Base-by-base conservation (phyloP, 1,140 invertebrate genomes). In the Zaprionus lachaisei region DNA sequence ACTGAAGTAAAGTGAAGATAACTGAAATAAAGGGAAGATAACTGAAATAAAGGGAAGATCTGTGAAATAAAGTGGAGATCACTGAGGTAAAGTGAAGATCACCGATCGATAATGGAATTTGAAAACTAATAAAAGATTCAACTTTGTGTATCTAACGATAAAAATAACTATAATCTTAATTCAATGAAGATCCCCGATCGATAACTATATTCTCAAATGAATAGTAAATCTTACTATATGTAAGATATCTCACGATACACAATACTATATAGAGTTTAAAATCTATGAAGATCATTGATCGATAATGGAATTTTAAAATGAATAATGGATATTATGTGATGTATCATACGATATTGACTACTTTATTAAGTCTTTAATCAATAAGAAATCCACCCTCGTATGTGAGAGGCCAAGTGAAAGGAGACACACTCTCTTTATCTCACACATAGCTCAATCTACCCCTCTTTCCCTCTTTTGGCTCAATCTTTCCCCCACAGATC, bases 371-470 rank as follows among this genome's bases (percentile, higher is more conserved):
- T 34, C 9, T 34, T 9, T 11, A 7, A 31, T 31, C 28, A 31
- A 11, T 47, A 17, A 9, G 41, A 47, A 47, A 17, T 47, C 41
- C 7, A 9, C 71, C 66, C 65, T 67, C 64, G 58, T n/a, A 28
- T 22, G 64, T 67, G 65, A 62, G 71, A 38, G 31, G 64, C 37
- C 47, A 68, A 68, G 71, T 73, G 65, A 73, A 73, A 73, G 71
- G 65, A 73, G 31, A 28, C 20, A 28, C 34, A 38, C 9, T 15
- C 51, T 37, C 22, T 58, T 24, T 24, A 44, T 55, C 31, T 64
- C 31, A 34, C 9, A 11, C 31, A 11, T 34, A 34, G 9, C 31
- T 11, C 9, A 34, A 7, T 22, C 47, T 24, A 22, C 7, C 20
- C 9, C 47, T 51, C 20, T 51, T 37, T 9, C 26, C n/a, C 26